Evolutionary conservation across 2,113 vertebrate genomes (phyloP).

Genomic region (Okapia johnstoni): DNA sequence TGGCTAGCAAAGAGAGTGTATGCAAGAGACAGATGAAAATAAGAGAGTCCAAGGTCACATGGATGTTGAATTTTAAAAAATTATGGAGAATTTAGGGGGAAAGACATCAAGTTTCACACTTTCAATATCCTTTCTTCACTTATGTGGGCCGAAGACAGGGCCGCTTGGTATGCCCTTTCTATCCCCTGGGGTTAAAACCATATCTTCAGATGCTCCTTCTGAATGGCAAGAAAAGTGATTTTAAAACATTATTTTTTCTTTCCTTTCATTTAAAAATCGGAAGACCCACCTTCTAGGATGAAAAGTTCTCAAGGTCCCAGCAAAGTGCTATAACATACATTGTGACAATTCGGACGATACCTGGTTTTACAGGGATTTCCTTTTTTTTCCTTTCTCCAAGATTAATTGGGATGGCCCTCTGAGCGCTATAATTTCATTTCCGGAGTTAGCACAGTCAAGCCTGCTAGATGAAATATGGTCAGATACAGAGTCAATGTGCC

Average conservation of each 20-base stretch:
- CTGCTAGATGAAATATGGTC: background rate
- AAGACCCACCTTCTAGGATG: background rate
- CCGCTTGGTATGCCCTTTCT: background rate
- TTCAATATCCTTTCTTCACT: background rate
- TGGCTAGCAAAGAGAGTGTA: slow-evolving; percentile 83
- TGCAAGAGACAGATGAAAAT: slow-evolving; percentile 80
- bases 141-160: background rate
- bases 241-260: slow-evolving; percentile 19
- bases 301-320: background rate
- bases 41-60: slow-evolving; percentile 88
- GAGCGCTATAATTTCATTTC: background rate
- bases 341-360: background rate
- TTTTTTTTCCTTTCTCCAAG: background rate
- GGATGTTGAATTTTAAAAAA: slow-evolving; percentile 73
- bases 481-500: background rate
- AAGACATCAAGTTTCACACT: background rate
- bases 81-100: background rate
- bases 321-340: background rate
- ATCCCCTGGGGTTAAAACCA: background rate
- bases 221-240: background rate
- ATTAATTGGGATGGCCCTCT: background rate
- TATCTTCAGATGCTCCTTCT: background rate
- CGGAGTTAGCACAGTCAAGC: background rate
- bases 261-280: background rate
- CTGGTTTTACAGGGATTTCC: background rate